Evolutionary conservation across 2,888 invertebrate species (phyloP), one percentile per base, ranked within the genome.

Genomic region (Mystacides longicornis): DNA sequence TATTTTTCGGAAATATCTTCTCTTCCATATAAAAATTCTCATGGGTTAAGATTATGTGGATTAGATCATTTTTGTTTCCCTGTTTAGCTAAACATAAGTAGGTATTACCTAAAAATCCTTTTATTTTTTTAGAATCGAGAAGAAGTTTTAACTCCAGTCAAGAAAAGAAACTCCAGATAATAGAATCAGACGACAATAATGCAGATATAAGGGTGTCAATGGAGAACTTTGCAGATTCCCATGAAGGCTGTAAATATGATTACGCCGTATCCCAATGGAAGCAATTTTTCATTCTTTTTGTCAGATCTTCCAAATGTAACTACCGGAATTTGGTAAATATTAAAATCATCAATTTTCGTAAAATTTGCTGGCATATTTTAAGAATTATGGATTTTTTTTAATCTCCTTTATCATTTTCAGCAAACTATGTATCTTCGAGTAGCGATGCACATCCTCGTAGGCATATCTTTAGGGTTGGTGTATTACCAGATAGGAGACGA

Each of bases 401-500:
- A n/a, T n/a, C n/a, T n/a, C n/a, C n/a, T n/a, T n/a, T n/a, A n/a
- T 9, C 37, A 49, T 46, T 66, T 65, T 16, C 62, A 75, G 75
- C 69, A 68, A 3, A 54, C 74, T 61, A 70, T 74, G 4, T 68
- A 67, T 72, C 69, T 82, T 50, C 74, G 82, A 33, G 63, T 81
- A 2, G 63, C 66, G 0, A 72, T 77, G 3, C 82, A 83, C 62
- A 60, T 81, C 1, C 23, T 78, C 4, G 78, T 82, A 3, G 81
- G 77, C 1, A 53, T 82, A 45, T 66, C 82, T 14, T 66, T 83
- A 1, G 82, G 83, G 14, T 68, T 76, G 3, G 68, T 82, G 19
- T 83, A 81, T 68, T 69, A 74, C 60, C 72, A 80, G 58, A 79
- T 81, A 2, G 83, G 83, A n/a, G 68, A 69, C 4, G 79, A 80